phyloP scores from a whole-genome alignment of 2,113 vertebrate genomes.

The Narcine bancroftii region DNA sequence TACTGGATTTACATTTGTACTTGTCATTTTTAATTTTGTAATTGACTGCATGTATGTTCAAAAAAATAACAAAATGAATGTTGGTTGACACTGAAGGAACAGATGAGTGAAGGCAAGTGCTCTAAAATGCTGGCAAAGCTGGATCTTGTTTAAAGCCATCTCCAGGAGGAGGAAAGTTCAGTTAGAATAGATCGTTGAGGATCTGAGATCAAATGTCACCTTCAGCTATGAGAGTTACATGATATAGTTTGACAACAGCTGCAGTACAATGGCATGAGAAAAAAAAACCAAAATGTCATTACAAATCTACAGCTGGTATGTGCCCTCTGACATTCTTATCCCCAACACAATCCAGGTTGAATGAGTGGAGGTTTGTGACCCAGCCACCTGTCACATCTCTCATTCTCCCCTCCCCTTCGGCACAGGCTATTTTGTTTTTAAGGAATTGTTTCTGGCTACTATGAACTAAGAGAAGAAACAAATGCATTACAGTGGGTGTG shows the following conservation, averaged over 20 bases:
- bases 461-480: background rate
- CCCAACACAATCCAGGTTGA: background rate
- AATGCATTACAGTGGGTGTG: background rate
- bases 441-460: background rate
- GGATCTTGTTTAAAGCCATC: background rate
- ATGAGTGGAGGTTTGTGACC: background rate
- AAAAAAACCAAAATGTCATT: background rate
- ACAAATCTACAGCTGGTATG: background rate
- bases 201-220: background rate
- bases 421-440: background rate
- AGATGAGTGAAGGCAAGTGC: background rate
- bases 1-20: no score
- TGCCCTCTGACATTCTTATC: background rate
- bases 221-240: background rate
- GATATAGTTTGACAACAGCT: constrained; percentile 8
- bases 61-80: no score
- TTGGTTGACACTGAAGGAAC: background rate
- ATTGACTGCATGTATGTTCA: no score
- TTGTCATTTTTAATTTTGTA: no score
- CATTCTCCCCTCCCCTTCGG: background rate
- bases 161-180: background rate
- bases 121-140: background rate
- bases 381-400: background rate
- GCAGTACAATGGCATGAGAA: background rate
- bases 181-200: background rate